Percentiles rank a stretch among this genome's conserved stretches.
Conservation (phyloP, 2,888 invertebrate genomes). For the Cryptocheilus praepositus region DNA sequence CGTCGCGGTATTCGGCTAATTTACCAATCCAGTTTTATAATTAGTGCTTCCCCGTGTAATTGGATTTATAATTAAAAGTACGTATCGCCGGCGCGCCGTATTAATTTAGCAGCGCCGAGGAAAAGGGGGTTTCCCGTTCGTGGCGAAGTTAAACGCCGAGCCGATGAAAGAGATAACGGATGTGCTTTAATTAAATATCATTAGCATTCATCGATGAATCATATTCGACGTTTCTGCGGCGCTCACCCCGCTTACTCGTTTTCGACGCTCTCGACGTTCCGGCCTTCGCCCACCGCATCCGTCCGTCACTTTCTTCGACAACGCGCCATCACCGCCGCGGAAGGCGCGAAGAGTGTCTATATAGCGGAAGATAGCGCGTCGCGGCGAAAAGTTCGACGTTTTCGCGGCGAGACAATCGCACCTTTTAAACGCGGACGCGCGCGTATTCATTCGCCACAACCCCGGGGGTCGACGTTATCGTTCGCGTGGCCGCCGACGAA, state of each 20-base stretch:
- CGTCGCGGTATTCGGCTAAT: slow-evolving; percentile 3
- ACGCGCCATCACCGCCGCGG: no score
- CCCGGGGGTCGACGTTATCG: slow-evolving; percentile 46
- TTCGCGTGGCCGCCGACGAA: slow-evolving; percentile 28
- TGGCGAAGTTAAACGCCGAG: no score
- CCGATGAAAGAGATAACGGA: no score
- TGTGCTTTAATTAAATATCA: no score
- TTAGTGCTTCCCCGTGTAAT: slow-evolving; percentile 3
- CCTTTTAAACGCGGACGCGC: slow-evolving; percentile 28
- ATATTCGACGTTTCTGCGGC: neutral
- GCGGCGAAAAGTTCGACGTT: neutral
- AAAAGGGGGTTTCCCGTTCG: no score
- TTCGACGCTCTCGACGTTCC: neutral
- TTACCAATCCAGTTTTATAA: slow-evolving; percentile 3
- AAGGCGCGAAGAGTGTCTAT: no score
- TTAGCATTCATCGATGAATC: no score
- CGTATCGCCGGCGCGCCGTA: neutral
- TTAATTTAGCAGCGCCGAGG: neutral
- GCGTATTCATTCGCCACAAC: slow-evolving; percentile 35
- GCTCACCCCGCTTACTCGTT: neutral
- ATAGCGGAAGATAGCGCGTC: no score
- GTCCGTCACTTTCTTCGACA: no score
- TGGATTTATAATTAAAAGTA: slow-evolving; percentile 1
- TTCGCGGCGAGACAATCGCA: slow-evolving; percentile 23
- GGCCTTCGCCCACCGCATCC: no score